phyloP scores from a whole-genome alignment of 2,113 vertebrate genomes.

The Sclerurus mexicanus region DNA sequence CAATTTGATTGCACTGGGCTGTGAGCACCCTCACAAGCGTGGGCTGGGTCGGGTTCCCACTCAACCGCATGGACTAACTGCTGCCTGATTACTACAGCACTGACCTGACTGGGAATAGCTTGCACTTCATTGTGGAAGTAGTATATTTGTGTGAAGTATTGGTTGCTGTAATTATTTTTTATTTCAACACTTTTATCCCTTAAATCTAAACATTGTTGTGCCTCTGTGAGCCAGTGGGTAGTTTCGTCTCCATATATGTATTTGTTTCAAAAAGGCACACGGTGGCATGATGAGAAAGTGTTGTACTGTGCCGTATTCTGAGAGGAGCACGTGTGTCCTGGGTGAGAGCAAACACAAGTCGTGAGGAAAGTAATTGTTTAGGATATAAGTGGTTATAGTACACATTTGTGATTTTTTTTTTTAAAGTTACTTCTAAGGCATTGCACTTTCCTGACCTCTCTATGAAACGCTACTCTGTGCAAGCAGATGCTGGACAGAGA shows the following conservation, averaged over 20 bases:
- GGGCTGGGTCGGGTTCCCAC: not conserved
- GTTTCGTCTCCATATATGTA: not conserved
- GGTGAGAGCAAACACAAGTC: not conserved
- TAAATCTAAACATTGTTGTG: not conserved
- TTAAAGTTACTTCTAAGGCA: not conserved
- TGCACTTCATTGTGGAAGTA: not conserved
- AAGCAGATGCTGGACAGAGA: not conserved
- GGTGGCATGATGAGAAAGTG: not conserved
- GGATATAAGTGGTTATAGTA: not conserved
- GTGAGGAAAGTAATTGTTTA: not conserved
- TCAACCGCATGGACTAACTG: not conserved
- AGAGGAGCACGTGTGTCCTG: not conserved
- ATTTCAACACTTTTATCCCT: not conserved
- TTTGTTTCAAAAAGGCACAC: not conserved
- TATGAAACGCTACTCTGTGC: not conserved
- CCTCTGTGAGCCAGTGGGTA: fast-evolving
- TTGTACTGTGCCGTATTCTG: not conserved
- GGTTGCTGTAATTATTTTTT: not conserved
- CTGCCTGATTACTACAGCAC: not conserved
- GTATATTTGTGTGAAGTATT: not conserved
- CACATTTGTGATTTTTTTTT: not conserved
- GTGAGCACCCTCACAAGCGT: too few species aligned
- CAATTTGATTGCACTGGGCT: not conserved
- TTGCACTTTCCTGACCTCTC: not conserved
- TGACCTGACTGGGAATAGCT: not conserved